These are phyloP conservation scores for Megaceryle alcyon DNA, from an alignment of 2,797 vertebrate genomes.

Conservation along the genomic window DNA sequence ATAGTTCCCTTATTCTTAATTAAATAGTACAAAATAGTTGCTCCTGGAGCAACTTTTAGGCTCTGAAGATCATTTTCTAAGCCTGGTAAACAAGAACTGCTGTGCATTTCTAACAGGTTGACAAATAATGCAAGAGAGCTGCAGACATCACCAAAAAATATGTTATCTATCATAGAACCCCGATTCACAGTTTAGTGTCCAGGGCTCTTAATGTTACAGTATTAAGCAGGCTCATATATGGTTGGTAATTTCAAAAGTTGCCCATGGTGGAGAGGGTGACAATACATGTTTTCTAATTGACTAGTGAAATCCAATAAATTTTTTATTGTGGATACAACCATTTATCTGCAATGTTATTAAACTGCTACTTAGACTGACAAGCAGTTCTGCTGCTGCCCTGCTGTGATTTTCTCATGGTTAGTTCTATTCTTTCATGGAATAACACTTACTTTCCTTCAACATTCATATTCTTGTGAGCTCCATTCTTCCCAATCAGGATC, in stretches of 20 bases:
- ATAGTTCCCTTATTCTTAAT: neutral
- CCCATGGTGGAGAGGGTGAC: neutral
- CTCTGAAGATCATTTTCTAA: neutral
- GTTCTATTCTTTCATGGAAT: neutral
- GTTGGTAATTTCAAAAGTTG: neutral
- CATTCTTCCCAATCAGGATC: neutral
- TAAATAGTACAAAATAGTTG: neutral
- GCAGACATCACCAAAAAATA: neutral
- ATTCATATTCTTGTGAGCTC: neutral
- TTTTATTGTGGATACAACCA: neutral
- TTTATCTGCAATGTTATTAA: constrained; percentile 17
- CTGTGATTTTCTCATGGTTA: neutral
- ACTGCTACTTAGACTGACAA: neutral
- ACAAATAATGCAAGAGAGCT: neutral
- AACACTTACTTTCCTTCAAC: neutral
- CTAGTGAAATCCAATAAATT: neutral
- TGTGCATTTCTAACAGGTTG: neutral
- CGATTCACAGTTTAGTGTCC: neutral
- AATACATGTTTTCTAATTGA: neutral
- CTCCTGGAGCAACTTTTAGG: neutral
- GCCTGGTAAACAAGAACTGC: neutral
- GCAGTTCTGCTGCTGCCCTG: neutral
- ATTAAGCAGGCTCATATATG: neutral
- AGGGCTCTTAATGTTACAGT: neutral
- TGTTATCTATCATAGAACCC: neutral